phyloP scores from a whole-genome alignment of 2,888 invertebrate genomes.

The Girardia tigrina region DNA sequence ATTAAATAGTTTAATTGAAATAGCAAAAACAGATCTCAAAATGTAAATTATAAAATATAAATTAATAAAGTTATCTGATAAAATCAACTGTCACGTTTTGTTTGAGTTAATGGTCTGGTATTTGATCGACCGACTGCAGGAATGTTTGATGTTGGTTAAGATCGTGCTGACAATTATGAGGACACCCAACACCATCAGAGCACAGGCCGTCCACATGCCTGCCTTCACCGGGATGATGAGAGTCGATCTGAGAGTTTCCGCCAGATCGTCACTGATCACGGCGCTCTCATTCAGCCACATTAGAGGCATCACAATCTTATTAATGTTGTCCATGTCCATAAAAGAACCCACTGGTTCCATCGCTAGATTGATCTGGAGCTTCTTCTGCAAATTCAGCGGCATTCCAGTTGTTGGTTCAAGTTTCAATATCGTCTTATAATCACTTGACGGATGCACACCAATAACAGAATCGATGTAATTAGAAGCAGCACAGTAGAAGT shows the following conservation, averaged over 20 bases:
- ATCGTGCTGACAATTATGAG: too few relatives aligned
- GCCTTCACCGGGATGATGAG: neutral
- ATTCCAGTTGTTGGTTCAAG: neutral
- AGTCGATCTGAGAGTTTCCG: neutral
- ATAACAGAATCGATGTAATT: constrained; percentile 37
- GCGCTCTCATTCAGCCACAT: neutral
- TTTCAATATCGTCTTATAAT: neutral
- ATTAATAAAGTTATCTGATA: too few relatives aligned
- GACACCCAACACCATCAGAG: neutral
- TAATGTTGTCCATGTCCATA: neutral
- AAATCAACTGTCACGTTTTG: too few relatives aligned
- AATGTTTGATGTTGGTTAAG: too few relatives aligned
- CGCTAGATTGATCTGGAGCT: neutral
- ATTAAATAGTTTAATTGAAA: too few relatives aligned
- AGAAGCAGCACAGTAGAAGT: constrained; percentile 41
- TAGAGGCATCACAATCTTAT: neutral
- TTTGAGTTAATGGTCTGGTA: too few relatives aligned
- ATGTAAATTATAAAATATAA: too few relatives aligned
- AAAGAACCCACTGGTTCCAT: neutral
- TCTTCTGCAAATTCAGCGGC: neutral
- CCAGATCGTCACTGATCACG: neutral
- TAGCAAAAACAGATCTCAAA: too few relatives aligned
- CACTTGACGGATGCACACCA: constrained; percentile 37
- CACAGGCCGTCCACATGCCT: neutral
- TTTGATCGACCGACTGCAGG: too few relatives aligned